These are phyloP conservation scores for Pyrocoelia pectoralis DNA, from an alignment of 2,888 invertebrate species.

Conservation along the genomic window DNA sequence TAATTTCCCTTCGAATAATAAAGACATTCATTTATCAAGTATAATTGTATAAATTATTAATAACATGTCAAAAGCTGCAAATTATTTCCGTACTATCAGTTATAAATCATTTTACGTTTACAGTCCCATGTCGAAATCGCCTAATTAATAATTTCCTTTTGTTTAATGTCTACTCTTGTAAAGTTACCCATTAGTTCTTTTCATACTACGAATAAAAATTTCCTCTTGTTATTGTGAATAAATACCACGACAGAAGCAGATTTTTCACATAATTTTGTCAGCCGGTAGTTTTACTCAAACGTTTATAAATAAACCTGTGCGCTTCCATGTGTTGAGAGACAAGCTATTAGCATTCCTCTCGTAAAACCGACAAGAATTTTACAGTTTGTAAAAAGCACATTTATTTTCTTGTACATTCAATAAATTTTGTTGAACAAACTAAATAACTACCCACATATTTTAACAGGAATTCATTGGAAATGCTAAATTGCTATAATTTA, in stretches of 20 bases:
- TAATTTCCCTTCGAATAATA: slow-evolving; percentile 56
- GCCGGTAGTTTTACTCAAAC: slow-evolving; percentile 30
- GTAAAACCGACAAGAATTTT: slow-evolving; percentile 42
- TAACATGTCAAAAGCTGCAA: slow-evolving; percentile 55
- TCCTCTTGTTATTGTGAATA: background rate
- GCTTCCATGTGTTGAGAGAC: slow-evolving; percentile 40
- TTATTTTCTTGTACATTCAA: slow-evolving; percentile 39
- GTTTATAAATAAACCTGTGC: slow-evolving; percentile 45
- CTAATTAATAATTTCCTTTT: slow-evolving; percentile 31
- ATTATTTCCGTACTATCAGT: slow-evolving; percentile 52
- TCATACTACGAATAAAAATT: background rate
- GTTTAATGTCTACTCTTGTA: slow-evolving; percentile 14
- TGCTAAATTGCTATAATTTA: slow-evolving; percentile 13
- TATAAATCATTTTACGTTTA: slow-evolving; percentile 50
- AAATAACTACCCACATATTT: slow-evolving; percentile 31
- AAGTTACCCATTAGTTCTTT: background rate
- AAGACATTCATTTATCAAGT: slow-evolving; percentile 56
- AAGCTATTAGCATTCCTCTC: slow-evolving; percentile 46
- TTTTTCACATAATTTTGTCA: slow-evolving; percentile 36
- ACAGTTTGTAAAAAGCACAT: slow-evolving; percentile 44
- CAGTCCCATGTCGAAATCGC: slow-evolving; percentile 37
- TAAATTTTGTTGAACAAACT: slow-evolving; percentile 31
- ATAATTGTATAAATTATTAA: slow-evolving; percentile 57
- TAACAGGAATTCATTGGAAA: slow-evolving; percentile 14
- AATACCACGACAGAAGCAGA: slow-evolving; percentile 11